Evolutionary conservation across 2,113 vertebrate genomes (phyloP), one percentile per base, ranked within the genome.

Genomic region (Addax nasomaculatus): DNA sequence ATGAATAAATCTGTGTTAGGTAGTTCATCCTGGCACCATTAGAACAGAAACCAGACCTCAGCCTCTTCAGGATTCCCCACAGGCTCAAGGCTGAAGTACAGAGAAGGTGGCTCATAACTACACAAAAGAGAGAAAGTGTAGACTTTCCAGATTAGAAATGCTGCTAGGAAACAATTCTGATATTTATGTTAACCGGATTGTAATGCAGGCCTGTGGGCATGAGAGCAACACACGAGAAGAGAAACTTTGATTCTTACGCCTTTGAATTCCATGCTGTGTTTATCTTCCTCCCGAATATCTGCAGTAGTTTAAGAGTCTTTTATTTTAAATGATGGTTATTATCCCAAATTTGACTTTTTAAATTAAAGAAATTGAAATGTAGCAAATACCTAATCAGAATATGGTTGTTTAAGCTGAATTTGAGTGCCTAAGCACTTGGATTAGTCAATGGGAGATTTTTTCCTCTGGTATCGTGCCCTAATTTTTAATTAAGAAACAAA

Each of bases 401-500:
- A 96, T 45, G 58, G 51, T 92, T 97, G 73, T 95, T 93, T 78
- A 95, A 96, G 84, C 70, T 84, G 70, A 95, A 97, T 93, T 85
- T 90, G 91, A 97, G 83, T 67, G 76, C 62, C 27, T 64, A 80
- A 93, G 62, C 36, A 27, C 83, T 96, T 84, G 94, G 60, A 93
- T 93, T 89, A 96, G 80, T 94, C 95, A 78, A 57, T 92, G 80
- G 58, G 33, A 93, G 76, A 80, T 49, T 95, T 88, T 58, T 43
- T 43, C 0, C 70, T 47, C 30, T 43, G 76, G 51, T 60, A 95
- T 76, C 3, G 5, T 97, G 30, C 58, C 45, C 76, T 95, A 93
- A 95, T 90, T 96, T 97, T 97, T 97, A 97, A 97, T 97, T 97
- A 92, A 97, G 89, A 97, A 95, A 90, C 57, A 92, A 97, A 89